Evolutionary conservation across 2,797 vertebrate species (phyloP), one percentile per base, ranked within the genome.

Genomic region (Anas bernieri): DNA sequence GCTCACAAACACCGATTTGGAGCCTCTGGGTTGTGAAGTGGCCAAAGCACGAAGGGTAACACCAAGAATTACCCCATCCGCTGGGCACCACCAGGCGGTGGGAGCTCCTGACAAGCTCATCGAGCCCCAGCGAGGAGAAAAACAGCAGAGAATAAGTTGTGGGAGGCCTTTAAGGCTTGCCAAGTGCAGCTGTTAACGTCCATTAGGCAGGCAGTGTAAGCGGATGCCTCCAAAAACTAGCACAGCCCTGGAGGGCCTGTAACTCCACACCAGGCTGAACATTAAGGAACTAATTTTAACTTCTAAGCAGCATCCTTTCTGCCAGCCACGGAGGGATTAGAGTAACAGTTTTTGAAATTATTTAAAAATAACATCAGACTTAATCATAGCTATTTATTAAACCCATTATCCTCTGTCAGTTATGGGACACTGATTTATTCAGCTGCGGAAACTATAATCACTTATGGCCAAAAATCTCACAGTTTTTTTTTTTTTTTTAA

Each of bases 271-370:
- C 73, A 63, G 86, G 46, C 86, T 84, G 91, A 93, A 67, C 9
- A 2, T n/a, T 31, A 15, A 87, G 86, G 80, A 93, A 64, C 93
- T 96, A 90, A 97, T 96, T 96, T 97, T 95, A 96, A 91, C 90
- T 74, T 90, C 78, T 73, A 48, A 79, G 87, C 76, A 90, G 89
- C 92, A 54, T 88, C 88, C 81, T 59, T 72, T 87, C 92, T 85
- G 91, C 77, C 80, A 92, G 92, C 84, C 92, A 35, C 16, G 0
- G 79, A 78, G 91, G 87, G 81, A 97, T 94, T 91, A 88, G 67
- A 75, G 92, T 81, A 96, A 89, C 61, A 25, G 64, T 50, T 93
- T 92, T 81, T 87, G 81, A 81, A 86, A 84, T 90, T 74, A 91
- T 83, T 96, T 95, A 92, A 86, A 91, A 94, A 85, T 90, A 93